Evolutionary conservation across 2,797 vertebrate species (phyloP).

Genomic region (Amblyraja radiata): DNA sequence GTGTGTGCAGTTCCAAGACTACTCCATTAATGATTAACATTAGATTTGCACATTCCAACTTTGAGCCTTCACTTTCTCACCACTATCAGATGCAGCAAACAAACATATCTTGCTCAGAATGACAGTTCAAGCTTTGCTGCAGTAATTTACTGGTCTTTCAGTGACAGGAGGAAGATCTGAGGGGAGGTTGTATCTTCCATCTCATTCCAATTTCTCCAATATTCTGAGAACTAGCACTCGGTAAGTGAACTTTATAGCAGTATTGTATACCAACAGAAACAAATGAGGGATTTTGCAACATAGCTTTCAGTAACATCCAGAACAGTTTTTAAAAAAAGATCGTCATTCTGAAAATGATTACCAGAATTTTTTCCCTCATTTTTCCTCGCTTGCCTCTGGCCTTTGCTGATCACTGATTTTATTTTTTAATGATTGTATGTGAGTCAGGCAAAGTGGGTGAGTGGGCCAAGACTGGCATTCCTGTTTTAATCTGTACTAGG

Average conservation of each 20-base stretch:
- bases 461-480: too few relatives aligned
- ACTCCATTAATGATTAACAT: neutral
- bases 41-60: neutral
- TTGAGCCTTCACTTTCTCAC: neutral
- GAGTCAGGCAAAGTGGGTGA: too few relatives aligned
- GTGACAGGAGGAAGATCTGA: neutral
- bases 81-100: neutral
- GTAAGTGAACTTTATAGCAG: neutral
- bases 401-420: neutral
- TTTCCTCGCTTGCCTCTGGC: neutral
- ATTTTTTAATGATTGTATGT: too few relatives aligned
- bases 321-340: neutral
- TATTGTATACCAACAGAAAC: neutral
- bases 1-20: neutral
- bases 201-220: neutral
- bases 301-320: neutral
- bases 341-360: neutral
- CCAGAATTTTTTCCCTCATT: neutral
- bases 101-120: neutral
- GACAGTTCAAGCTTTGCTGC: neutral
- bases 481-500: neutral
- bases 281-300: neutral
- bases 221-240: neutral
- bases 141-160: neutral
- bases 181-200: neutral